A percentile compares a stretch with the other conserved stretches of the same genome.
These are phyloP conservation scores for Sisyra terminalis DNA, from an alignment of 2,888 invertebrate genomes.

Conservation along the genomic window DNA sequence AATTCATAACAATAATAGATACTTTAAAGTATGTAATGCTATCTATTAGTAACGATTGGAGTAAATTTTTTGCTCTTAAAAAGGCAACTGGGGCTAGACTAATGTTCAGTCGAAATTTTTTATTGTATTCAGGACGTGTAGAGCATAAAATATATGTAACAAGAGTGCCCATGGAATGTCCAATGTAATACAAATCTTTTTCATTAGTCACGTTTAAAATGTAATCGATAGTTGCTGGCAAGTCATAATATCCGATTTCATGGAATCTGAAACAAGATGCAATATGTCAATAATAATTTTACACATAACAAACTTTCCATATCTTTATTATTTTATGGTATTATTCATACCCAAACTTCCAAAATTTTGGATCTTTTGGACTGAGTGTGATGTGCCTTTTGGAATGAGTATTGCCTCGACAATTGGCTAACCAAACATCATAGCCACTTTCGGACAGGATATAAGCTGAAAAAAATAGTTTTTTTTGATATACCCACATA, in stretches of 20 bases:
- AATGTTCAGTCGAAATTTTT: conserved; percentile 21
- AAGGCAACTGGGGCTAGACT: conserved; percentile 23
- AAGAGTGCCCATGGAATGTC: conserved; percentile 43
- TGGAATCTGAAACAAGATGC: conserved; percentile 30
- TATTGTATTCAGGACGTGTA: conserved; percentile 23
- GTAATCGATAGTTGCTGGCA: conserved; percentile 42
- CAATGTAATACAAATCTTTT: conserved; percentile 35
- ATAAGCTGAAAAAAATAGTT: conserved; percentile 28
- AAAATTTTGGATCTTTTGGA: conserved; percentile 30
- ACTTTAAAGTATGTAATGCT: not conserved
- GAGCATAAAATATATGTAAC: conserved; percentile 29
- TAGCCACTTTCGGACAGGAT: conserved; percentile 30
- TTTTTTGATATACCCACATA: too few relatives aligned
- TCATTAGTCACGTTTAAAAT: conserved; percentile 31
- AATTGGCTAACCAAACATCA: conserved; percentile 41
- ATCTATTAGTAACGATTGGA: conserved; percentile 9
- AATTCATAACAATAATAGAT: not conserved
- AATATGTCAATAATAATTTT: too few relatives aligned
- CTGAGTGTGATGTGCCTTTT: conserved; percentile 28
- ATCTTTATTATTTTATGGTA: not conserved
- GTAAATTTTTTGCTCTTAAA: conserved; percentile 16
- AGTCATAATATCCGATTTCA: conserved; percentile 42
- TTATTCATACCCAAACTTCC: conserved; percentile 35
- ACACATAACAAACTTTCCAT: not conserved
- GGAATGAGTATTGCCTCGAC: conserved; percentile 40